Evolutionary conservation across 2,888 invertebrate species (phyloP).

Genomic region (Mimachlamys varia): DNA sequence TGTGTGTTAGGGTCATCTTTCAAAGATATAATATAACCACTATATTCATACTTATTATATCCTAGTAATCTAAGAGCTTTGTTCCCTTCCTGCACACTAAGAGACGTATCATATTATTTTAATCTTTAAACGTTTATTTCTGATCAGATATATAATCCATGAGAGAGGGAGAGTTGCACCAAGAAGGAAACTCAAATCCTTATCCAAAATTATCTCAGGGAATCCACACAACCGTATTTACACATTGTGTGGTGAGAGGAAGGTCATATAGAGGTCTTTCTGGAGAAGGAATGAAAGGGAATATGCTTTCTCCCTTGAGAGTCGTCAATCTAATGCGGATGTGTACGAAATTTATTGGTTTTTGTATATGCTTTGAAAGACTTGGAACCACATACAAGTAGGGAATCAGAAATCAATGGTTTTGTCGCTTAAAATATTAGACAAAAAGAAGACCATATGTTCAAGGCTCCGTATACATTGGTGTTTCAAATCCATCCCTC

Average conservation of each 20-base stretch:
- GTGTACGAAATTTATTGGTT: constrained; percentile 9
- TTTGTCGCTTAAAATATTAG: constrained; percentile 27
- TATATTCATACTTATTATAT: too few species aligned
- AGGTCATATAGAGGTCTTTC: not conserved
- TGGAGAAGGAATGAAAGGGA: not conserved
- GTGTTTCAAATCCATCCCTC: too few species aligned
- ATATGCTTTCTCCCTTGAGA: not conserved
- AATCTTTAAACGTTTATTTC: too few species aligned
- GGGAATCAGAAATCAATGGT: constrained; percentile 7
- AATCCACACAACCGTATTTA: not conserved
- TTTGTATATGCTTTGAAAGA: constrained; percentile 1
- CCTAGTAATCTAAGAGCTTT: too few species aligned
- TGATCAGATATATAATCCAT: too few species aligned
- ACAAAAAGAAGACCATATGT: not conserved
- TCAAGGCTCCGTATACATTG: not conserved
- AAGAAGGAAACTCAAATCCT: not conserved
- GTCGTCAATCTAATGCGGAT: not conserved
- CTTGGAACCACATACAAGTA: not conserved
- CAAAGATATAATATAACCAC: too few species aligned
- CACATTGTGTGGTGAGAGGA: not conserved
- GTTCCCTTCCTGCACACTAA: too few species aligned
- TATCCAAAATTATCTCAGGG: not conserved
- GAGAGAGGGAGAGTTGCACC: not conserved
- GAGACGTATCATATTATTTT: too few species aligned
- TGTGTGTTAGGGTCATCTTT: too few species aligned